Evolutionary conservation across 2,888 invertebrate genomes (phyloP).

Genomic region (Calephelis perditalis): DNA sequence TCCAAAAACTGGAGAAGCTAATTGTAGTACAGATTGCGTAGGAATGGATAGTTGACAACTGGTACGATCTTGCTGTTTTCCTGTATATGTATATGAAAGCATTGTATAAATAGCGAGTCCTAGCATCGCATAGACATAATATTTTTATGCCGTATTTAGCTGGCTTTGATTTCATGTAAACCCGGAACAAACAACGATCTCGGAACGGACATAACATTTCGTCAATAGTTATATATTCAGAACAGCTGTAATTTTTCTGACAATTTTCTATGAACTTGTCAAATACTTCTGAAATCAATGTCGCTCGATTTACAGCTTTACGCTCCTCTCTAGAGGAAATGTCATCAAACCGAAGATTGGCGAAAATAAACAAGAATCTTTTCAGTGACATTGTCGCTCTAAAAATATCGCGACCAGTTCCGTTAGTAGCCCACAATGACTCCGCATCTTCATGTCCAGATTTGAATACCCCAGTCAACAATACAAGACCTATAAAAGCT

Average conservation of each 20-base stretch:
- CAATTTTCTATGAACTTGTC: conserved; percentile 21
- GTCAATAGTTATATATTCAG: conserved; percentile 22
- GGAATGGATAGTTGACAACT: background rate
- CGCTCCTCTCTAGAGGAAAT: conserved; percentile 19
- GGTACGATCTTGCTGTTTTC: background rate
- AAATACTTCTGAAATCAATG: conserved; percentile 21
- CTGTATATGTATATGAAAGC: background rate
- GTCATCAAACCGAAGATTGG: conserved; percentile 19
- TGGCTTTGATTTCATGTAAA: conserved; percentile 23
- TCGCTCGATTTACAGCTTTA: conserved; percentile 16
- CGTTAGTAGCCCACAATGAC: too few relatives aligned
- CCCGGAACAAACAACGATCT: conserved; percentile 19
- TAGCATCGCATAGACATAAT: conserved; percentile 1
- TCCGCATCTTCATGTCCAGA: too few relatives aligned
- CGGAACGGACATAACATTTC: conserved; percentile 22
- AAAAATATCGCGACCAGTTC: conserved; percentile 3
- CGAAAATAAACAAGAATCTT: conserved; percentile 20
- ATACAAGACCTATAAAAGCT: too few relatives aligned
- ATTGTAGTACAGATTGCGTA: background rate
- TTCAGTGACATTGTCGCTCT: conserved; percentile 19
- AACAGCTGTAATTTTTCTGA: conserved; percentile 21
- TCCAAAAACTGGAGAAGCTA: background rate
- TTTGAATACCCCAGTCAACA: too few relatives aligned
- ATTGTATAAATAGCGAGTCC: background rate
- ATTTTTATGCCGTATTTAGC: conserved; percentile 22